Evolutionary conservation across 2,797 vertebrate genomes (phyloP).

Genomic region (Pangasius djambal): DNA sequence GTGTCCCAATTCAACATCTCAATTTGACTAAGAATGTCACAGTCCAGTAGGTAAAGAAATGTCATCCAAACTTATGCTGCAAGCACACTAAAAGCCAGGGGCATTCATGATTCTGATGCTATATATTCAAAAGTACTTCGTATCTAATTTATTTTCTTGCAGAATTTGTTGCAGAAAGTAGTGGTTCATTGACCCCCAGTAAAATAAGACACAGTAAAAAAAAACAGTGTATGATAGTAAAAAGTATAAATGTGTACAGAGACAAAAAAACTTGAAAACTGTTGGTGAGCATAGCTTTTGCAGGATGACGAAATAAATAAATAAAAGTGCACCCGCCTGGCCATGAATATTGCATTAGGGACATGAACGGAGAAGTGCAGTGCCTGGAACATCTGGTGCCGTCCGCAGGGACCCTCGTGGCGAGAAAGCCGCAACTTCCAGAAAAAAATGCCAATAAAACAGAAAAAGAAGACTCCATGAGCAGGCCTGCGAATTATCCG

Average conservation of each 20-base stretch:
- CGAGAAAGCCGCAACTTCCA: constrained; percentile 82
- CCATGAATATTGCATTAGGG: constrained; percentile 86
- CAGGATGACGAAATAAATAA: constrained; percentile 77
- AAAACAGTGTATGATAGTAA: not conserved
- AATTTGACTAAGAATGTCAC: constrained; percentile 32
- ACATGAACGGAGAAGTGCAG: constrained; percentile 79
- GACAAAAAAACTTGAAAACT: constrained; percentile 2
- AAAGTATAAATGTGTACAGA: constrained; percentile 23
- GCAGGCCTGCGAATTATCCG: constrained; percentile 77
- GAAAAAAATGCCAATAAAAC: constrained; percentile 70
- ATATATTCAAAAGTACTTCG: not conserved
- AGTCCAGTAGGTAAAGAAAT: constrained; percentile 25
- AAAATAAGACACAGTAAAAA: constrained; percentile 6
- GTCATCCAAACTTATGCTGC: constrained; percentile 6
- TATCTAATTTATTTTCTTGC: not conserved
- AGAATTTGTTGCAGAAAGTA: constrained; percentile 26
- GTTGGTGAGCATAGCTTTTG: constrained; percentile 67
- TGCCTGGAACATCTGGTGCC: constrained; percentile 83
- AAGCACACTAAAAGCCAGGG: not conserved
- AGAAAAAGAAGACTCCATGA: constrained; percentile 54
- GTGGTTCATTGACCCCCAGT: not conserved
- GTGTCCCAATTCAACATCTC: constrained; percentile 38
- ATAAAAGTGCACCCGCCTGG: constrained; percentile 76
- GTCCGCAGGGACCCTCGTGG: constrained; percentile 82
- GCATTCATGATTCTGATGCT: not conserved